phyloP scores from a whole-genome alignment of 2,888 invertebrate species.

The Shargacucullia verbasci region DNA sequence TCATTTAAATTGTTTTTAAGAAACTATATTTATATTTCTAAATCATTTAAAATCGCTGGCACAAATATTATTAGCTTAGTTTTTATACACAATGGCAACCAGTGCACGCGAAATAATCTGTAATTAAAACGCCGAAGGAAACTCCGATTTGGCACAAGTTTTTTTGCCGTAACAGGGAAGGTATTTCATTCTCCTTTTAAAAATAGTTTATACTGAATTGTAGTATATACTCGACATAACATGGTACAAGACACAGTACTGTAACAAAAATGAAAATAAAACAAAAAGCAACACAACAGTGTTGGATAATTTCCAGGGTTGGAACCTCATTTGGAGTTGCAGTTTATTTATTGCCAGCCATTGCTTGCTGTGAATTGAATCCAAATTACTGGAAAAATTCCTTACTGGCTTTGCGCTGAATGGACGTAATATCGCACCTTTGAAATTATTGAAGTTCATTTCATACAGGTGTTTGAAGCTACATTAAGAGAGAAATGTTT shows the following conservation, averaged over 20 bases:
- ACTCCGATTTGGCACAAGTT: too few relatives aligned
- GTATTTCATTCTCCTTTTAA: too few relatives aligned
- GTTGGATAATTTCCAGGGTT: constrained; percentile 83
- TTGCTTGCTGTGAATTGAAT: constrained; percentile 81
- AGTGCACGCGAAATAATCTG: too few relatives aligned
- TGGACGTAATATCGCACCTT: constrained; percentile 37
- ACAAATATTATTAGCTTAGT: too few relatives aligned
- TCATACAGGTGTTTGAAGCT: not conserved
- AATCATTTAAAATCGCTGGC: too few relatives aligned
- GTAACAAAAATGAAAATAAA: constrained; percentile 76
- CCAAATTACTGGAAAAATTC: constrained; percentile 79
- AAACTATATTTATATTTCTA: too few relatives aligned
- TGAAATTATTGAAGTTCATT: constrained; percentile 5
- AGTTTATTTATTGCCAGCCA: constrained; percentile 81
- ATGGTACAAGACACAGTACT: constrained; percentile 49
- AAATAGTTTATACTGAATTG: too few relatives aligned
- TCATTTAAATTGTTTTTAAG: too few relatives aligned
- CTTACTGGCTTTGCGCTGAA: constrained; percentile 59
- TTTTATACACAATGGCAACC: too few relatives aligned
- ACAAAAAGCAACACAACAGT: constrained; percentile 68
- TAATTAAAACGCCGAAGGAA: too few relatives aligned
- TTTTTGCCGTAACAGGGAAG: too few relatives aligned
- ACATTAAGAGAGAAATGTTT: too few relatives aligned
- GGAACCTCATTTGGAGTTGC: constrained; percentile 81
- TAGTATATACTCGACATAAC: constrained; percentile 9